A percentile compares a stretch with the other conserved stretches of the same genome.
Conservation (phyloP, 2,888 invertebrate species). For the Alviniconcha strummeri region DNA sequence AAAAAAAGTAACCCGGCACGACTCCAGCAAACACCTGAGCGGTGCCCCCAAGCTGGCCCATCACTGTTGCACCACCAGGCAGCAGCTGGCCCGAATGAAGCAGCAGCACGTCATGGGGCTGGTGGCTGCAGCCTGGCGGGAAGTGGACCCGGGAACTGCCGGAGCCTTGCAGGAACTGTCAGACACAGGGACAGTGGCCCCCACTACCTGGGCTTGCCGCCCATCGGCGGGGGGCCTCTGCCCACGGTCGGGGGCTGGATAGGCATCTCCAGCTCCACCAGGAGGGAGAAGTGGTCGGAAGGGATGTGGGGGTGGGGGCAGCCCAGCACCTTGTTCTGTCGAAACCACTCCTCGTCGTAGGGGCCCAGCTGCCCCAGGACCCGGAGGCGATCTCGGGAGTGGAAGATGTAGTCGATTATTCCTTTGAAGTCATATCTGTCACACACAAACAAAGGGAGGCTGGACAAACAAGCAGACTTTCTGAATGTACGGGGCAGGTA, state of each 20-base stretch:
- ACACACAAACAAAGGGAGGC: too few species aligned
- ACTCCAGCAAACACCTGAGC: too few species aligned
- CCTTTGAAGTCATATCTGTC: constrained; percentile 98
- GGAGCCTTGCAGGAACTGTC: too few species aligned
- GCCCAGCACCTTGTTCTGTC: constrained; percentile 96
- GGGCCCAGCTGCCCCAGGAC: constrained; percentile 96
- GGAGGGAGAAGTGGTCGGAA: constrained; percentile 78
- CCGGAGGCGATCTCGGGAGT: constrained; percentile 95
- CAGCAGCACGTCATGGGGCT: too few species aligned
- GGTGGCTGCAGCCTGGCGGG: too few species aligned
- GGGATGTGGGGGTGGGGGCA: constrained; percentile 98
- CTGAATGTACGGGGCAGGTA: too few species aligned
- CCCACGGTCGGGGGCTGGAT: constrained; percentile 31
- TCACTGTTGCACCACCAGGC: background rate
- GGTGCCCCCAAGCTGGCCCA: background rate
- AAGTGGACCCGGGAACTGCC: too few species aligned
- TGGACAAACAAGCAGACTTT: too few species aligned
- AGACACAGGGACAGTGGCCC: too few species aligned
- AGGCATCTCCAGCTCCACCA: constrained; percentile 72
- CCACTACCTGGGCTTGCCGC: constrained; percentile 29
- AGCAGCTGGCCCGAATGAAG: too few species aligned
- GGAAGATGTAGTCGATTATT: constrained; percentile 99
- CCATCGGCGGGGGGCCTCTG: background rate
- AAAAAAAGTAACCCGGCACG: too few species aligned
- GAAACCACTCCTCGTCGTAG: constrained; percentile 84